These are phyloP conservation scores for Lytechinus pictus DNA, from an alignment of 35 echinoderm and acorn worm species.

Conservation along the genomic window DNA sequence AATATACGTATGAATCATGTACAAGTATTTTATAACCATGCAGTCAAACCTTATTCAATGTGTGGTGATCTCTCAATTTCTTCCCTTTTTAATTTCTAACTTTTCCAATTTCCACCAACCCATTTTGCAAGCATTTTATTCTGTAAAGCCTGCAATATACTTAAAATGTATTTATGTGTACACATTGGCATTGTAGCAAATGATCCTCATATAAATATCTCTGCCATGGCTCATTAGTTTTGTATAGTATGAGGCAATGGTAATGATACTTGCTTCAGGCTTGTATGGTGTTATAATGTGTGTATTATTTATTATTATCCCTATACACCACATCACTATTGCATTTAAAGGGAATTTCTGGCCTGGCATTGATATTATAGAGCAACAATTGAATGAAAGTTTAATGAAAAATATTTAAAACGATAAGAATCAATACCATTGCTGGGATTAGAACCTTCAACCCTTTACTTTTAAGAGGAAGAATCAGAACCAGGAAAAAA, in stretches of 20 bases:
- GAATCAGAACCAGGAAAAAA: no score
- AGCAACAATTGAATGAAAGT: no score
- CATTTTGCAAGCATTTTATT: neutral
- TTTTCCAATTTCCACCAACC: neutral
- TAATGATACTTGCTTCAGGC: neutral
- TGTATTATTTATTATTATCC: neutral
- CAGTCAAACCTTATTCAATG: neutral
- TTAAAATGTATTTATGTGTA: neutral
- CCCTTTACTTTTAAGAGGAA: no score
- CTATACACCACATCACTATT: no score
- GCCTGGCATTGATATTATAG: no score
- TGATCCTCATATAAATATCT: neutral
- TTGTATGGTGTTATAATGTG: neutral
- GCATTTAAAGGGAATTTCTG: no score
- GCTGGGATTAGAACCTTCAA: no score
- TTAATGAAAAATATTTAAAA: no score
- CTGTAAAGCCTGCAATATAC: neutral
- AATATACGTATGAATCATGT: neutral
- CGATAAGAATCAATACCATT: no score
- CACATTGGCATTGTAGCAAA: neutral
- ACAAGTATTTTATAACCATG: neutral
- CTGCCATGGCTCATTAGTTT: neutral
- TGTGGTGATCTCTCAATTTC: neutral
- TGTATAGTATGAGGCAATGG: neutral
- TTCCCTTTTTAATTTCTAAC: neutral